These are phyloP conservation scores for Trachelus tabidus DNA, from an alignment of 2,888 invertebrate genomes.

Conservation along the genomic window DNA sequence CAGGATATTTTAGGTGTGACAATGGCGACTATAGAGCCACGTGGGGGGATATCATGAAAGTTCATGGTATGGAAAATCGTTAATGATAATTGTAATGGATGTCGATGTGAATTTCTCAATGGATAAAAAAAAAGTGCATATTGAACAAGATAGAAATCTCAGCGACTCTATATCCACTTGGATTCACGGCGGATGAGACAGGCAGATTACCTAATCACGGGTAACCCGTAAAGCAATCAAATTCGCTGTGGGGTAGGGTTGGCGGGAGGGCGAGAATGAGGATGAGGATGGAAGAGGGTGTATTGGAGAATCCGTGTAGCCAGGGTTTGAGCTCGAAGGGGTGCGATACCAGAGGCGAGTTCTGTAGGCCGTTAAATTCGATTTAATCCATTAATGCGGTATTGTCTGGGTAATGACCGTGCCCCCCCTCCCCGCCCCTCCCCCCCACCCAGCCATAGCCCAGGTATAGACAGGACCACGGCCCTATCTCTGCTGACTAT, in stretches of 20 bases:
- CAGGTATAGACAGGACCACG: not conserved
- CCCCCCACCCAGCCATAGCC: not conserved
- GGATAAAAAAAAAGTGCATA: not conserved
- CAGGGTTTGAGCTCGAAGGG: constrained; percentile 15
- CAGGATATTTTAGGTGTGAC: not conserved
- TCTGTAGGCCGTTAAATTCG: constrained; percentile 57
- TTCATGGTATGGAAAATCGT: not conserved
- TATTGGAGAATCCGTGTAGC: constrained; percentile 12
- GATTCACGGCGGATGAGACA: constrained; percentile 29
- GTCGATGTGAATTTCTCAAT: not conserved
- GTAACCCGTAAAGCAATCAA: constrained; percentile 62
- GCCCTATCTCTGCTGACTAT: constrained; percentile 9
- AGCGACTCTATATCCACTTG: constrained; percentile 20
- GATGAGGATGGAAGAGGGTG: constrained; percentile 9
- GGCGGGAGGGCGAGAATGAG: constrained; percentile 32
- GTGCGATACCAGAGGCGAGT: constrained; percentile 24
- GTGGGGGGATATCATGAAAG: not conserved
- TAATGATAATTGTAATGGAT: not conserved
- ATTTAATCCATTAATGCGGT: constrained; percentile 61
- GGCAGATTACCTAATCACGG: constrained; percentile 62
- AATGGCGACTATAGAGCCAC: no score
- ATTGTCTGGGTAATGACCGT: constrained; percentile 59
- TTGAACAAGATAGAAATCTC: not conserved
- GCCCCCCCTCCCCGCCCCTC: not conserved
- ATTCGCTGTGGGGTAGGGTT: constrained; percentile 52